Base-by-base conservation (phyloP, 2,797 vertebrate species). In the Tamandua tetradactyla region DNA sequence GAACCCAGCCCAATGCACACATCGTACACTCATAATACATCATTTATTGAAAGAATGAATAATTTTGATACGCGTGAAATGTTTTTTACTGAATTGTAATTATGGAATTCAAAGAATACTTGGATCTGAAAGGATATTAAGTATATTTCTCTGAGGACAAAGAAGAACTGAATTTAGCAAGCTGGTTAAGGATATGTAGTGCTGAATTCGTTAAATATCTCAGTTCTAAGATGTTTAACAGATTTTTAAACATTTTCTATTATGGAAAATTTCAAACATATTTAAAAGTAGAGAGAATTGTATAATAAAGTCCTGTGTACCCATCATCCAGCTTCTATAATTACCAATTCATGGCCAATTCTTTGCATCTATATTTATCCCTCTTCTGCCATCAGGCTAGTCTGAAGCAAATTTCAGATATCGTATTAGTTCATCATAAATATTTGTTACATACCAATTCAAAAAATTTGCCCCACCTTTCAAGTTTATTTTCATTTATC, bases 401-500 rank as follows among this genome's bases (percentile, higher is more conserved):
- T 84, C n/a, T 69, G 18, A 94, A 79, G 37, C 42, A 84, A 92
- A 93, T 78, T 37, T 49, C 32, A 93, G 61, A 44, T 0, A 52
- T 57, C 23, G 52, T 20, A 84, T 35, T 49, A 64, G 62, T 93
- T 94, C 40, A 92, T 75, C 25, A 47, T 40, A 79, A 87, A 87
- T 37, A 72, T 92, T 89, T 94, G 18, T 87, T 91, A 74, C 22
- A 55, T 11, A 52, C 1, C 49, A 49, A 95, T 42, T 91, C 82
- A 4, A 91, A 93, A 93, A 68, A 74, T 85, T 81, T 81, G 17
- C 6, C n/a, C 64, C 40, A 27, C 18, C 59, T 52, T 84, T 87
- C 76, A 84, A 72, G 66, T 80, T 89, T 88, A 72, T 75, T 94
- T 89, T 76, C 92, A 92, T 59, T 93, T 68, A 72, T 25, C 75